Percentiles rank a stretch among this genome's conserved stretches.
These are phyloP conservation scores for Hirtodrosophila cameraria DNA, from an alignment of 2,888 invertebrate species.

Conservation along the genomic window DNA sequence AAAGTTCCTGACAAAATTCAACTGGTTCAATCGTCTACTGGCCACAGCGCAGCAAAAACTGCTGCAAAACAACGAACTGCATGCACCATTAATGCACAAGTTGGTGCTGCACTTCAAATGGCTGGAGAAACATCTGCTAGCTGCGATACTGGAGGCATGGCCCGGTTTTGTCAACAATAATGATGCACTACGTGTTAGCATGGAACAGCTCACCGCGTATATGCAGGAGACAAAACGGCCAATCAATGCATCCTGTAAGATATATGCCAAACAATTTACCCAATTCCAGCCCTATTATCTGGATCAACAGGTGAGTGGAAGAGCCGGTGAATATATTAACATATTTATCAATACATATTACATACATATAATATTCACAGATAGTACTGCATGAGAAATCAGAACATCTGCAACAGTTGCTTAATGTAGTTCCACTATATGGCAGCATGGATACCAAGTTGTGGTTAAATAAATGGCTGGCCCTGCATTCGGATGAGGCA, in stretches of 20 bases:
- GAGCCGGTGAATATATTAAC: not conserved
- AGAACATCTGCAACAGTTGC: constrained; percentile 65
- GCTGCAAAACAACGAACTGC: constrained; percentile 81
- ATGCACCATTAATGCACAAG: constrained; percentile 86
- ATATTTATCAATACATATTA: too few species aligned
- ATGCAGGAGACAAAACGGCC: constrained; percentile 71
- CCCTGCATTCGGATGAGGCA: constrained; percentile 65
- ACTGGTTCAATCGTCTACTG: constrained; percentile 82
- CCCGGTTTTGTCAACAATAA: constrained; percentile 15
- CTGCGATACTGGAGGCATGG: constrained; percentile 39
- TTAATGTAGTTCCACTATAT: constrained; percentile 75
- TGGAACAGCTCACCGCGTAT: constrained; percentile 64
- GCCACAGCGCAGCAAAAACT: constrained; percentile 70
- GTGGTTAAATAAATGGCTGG: constrained; percentile 68
- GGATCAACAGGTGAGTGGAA: constrained; percentile 66
- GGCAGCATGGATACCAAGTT: constrained; percentile 67
- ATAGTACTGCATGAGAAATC: constrained; percentile 53
- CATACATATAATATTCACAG: constrained; percentile 25
- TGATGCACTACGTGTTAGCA: constrained; percentile 43
- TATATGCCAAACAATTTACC: constrained; percentile 79
- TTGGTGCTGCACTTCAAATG: constrained; percentile 90
- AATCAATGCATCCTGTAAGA: constrained; percentile 75
- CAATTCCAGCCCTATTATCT: constrained; percentile 80
- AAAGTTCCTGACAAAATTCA: constrained; percentile 65
- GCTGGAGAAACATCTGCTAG: constrained; percentile 88